phyloP scores from a whole-genome alignment of 2,113 vertebrate species.

The Ochotona princeps region DNA sequence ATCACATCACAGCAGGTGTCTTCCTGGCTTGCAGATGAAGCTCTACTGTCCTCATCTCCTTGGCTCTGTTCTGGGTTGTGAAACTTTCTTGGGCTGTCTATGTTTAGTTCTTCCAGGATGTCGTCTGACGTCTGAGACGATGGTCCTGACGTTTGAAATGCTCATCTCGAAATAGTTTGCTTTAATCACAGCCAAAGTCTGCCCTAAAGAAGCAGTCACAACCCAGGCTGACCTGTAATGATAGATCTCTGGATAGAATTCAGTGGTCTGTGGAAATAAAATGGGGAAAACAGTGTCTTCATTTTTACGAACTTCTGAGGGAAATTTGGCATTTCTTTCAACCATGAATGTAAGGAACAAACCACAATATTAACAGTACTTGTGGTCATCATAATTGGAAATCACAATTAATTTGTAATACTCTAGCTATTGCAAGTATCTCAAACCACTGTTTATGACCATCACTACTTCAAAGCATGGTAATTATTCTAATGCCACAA shows the following conservation, averaged over 20 bases:
- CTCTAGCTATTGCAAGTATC: not conserved
- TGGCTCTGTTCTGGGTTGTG: not conserved
- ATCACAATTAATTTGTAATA: not conserved
- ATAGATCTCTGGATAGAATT: not conserved
- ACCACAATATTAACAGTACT: not conserved
- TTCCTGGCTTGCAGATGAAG: not conserved
- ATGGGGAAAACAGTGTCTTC: not conserved
- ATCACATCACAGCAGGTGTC: not conserved
- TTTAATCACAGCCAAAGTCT: not conserved
- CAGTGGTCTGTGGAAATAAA: not conserved
- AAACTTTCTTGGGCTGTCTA: not conserved
- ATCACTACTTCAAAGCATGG: not conserved
- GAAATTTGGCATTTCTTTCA: conserved; percentile 8
- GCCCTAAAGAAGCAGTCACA: not conserved
- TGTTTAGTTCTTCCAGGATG: not conserved
- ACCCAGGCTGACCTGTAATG: not conserved
- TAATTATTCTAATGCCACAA: not conserved
- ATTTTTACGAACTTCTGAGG: not conserved
- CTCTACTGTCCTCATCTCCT: not conserved
- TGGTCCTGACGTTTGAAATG: not conserved
- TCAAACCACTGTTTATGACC: not conserved
- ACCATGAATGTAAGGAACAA: not conserved
- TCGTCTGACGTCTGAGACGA: not conserved
- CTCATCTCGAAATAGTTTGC: not conserved
- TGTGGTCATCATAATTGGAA: not conserved